Percentiles rank a stretch among this genome's conserved stretches.
phyloP scores from a whole-genome alignment of 2,113 vertebrate genomes.

The Boleophthalmus pectinirostris region DNA sequence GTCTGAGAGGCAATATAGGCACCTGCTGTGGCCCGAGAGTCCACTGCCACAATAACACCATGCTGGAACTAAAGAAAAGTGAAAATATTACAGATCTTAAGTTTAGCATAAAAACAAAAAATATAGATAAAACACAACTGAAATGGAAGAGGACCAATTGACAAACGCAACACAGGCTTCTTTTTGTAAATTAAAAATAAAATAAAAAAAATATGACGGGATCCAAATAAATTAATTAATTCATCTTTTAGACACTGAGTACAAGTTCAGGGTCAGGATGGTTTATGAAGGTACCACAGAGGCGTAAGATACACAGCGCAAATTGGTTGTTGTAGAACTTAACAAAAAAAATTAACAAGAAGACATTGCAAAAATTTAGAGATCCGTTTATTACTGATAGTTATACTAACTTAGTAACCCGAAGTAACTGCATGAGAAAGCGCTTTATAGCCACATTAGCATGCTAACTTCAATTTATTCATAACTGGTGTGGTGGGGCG shows the following conservation, averaged over 20 bases:
- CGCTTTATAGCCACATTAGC: constrained; percentile 59
- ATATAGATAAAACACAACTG: neutral
- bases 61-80: constrained; percentile 79
- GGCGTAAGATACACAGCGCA: too few relatives aligned
- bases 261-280: too few relatives aligned
- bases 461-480: constrained; percentile 34
- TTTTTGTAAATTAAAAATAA: too few relatives aligned
- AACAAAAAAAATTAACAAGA: neutral
- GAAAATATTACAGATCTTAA: neutral
- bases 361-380: neutral
- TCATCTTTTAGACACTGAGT: too few relatives aligned
- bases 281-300: too few relatives aligned
- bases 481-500: neutral
- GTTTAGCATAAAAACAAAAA: neutral
- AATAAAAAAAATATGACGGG: too few relatives aligned
- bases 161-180: too few relatives aligned
- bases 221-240: too few relatives aligned
- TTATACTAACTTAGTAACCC: neutral
- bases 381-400: neutral
- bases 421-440: constrained; percentile 41
- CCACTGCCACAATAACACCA: constrained; percentile 89
- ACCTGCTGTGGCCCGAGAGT: constrained; percentile 89
- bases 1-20: constrained; percentile 90
- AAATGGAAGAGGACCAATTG: too few relatives aligned
- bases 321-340: too few relatives aligned